Evolutionary conservation across 2,888 invertebrate species (phyloP).

Genomic region (Drosophila demipolita): DNA sequence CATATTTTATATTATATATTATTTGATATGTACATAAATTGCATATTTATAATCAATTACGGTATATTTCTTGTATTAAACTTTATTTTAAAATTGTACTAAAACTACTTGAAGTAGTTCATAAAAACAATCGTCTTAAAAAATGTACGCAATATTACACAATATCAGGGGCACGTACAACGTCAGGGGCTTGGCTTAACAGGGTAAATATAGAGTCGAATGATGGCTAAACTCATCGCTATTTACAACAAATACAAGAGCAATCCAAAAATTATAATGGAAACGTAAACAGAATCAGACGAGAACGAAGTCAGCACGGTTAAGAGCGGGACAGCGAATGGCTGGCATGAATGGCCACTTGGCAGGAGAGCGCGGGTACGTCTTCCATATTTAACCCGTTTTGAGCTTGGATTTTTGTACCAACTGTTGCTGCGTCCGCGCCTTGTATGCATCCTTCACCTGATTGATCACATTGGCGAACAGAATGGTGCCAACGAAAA

Average conservation of each 20-base stretch:
- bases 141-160: neutral
- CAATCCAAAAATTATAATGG: neutral
- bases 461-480: conserved; percentile 92
- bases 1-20: neutral
- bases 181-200: neutral
- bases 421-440: conserved; percentile 30
- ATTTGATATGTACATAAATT: neutral
- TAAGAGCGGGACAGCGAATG: conserved; percentile 31
- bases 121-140: conserved; percentile 13
- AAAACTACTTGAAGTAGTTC: conserved; percentile 19
- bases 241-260: conserved; percentile 40
- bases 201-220: conserved; percentile 11
- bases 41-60: neutral
- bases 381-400: conserved; percentile 26
- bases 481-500: conserved; percentile 96
- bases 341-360: conserved; percentile 14
- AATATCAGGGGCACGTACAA: neutral
- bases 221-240: conserved; percentile 29
- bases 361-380: neutral
- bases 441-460: conserved; percentile 56
- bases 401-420: conserved; percentile 25
- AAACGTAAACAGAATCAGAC: neutral
- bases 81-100: conserved; percentile 29
- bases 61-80: conserved; percentile 5
- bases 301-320: neutral